These are phyloP conservation scores for Cerastoderma edule DNA, from an alignment of 2,888 invertebrate species.

Conservation along the genomic window DNA sequence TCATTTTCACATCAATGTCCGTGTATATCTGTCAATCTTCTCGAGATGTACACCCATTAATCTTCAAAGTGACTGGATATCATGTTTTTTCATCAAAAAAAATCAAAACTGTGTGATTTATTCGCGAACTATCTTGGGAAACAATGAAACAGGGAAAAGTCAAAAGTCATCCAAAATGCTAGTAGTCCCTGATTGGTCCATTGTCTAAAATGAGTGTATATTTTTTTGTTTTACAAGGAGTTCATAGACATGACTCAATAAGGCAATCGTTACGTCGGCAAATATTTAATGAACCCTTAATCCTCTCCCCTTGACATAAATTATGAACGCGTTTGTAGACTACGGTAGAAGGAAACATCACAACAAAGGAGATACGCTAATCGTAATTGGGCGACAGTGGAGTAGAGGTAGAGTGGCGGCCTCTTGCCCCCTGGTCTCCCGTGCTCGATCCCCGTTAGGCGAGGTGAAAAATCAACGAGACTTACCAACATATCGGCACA, in stretches of 20 bases:
- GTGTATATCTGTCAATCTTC: conserved; percentile 19
- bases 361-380: too few relatives aligned
- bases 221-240: neutral
- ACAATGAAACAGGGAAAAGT: conserved; percentile 49
- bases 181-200: conserved; percentile 37
- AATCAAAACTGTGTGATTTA: conserved; percentile 1
- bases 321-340: too few relatives aligned
- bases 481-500: too few relatives aligned
- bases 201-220: conserved; percentile 2
- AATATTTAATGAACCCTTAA: neutral
- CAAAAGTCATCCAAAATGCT: conserved; percentile 43
- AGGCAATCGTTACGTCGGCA: conserved; percentile 18
- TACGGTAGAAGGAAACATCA: too few relatives aligned
- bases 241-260: conserved; percentile 13
- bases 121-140: conserved; percentile 8
- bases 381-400: too few relatives aligned
- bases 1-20: conserved; percentile 57
- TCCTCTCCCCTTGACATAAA: neutral
- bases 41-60: conserved; percentile 22
- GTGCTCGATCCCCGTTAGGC: too few relatives aligned
- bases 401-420: too few relatives aligned
- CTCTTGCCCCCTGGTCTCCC: too few relatives aligned
- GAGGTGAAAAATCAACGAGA: too few relatives aligned
- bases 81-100: conserved; percentile 12
- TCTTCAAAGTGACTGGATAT: conserved; percentile 26